phyloP scores from a whole-genome alignment of 2,113 vertebrate species.

The Tachysurus fulvidraco region DNA sequence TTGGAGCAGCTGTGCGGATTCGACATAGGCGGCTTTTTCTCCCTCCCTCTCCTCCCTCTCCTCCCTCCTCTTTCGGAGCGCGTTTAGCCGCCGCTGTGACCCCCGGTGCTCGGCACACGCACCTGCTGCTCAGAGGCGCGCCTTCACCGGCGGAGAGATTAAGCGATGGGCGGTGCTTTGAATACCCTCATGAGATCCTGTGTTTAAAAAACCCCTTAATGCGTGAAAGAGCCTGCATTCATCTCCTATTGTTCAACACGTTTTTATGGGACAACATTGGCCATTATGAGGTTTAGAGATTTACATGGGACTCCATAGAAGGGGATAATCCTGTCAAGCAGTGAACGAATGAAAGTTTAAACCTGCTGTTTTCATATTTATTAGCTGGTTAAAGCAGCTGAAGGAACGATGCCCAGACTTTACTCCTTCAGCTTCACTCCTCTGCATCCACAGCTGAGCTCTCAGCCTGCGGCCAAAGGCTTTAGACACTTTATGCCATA shows the following conservation, averaged over 20 bases:
- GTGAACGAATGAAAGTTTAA: constrained; percentile 80
- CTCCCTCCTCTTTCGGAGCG: constrained; percentile 2
- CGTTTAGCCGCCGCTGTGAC: constrained; percentile 53
- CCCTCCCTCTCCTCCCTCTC: constrained; percentile 42
- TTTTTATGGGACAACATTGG: constrained; percentile 88
- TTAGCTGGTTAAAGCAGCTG: constrained; percentile 81
- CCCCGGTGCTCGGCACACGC: constrained; percentile 72
- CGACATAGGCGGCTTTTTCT: constrained; percentile 66
- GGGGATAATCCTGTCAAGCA: constrained; percentile 81
- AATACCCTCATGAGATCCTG: constrained; percentile 79
- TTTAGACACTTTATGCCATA: background rate
- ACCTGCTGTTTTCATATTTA: constrained; percentile 86
- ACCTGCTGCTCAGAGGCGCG: constrained; percentile 76
- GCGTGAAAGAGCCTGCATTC: constrained; percentile 76
- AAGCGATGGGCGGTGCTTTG: constrained; percentile 82
- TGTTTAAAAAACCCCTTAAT: constrained; percentile 81
- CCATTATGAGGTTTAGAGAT: constrained; percentile 88
- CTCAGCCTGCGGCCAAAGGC: background rate
- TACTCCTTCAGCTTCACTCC: background rate
- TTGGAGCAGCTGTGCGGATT: constrained; percentile 72
- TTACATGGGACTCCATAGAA: constrained; percentile 88
- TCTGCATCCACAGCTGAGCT: constrained; percentile 7
- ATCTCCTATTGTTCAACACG: constrained; percentile 76
- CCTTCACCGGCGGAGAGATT: constrained; percentile 88
- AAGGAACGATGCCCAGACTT: constrained; percentile 60